phyloP scores from a whole-genome alignment of 2,797 vertebrate genomes.

The Carcharodon carcharias region DNA sequence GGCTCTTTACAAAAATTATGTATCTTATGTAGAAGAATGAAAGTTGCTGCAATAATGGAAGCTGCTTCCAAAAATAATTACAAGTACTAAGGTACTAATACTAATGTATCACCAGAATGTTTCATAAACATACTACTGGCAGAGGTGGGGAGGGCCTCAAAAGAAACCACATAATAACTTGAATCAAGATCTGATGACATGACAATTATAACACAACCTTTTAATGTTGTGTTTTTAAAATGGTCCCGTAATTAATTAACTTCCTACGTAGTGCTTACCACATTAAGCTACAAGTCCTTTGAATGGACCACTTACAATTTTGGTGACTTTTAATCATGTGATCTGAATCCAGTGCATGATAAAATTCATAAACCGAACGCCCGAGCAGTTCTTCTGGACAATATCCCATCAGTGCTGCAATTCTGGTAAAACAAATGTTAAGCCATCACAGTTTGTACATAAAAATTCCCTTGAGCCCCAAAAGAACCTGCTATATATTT shows the following conservation, averaged over 20 bases:
- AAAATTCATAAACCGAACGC: constrained; percentile 89
- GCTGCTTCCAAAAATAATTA: neutral
- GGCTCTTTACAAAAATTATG: neutral
- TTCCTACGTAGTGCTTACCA: neutral
- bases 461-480: neutral
- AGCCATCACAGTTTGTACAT: neutral
- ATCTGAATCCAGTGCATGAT: constrained; percentile 87
- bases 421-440: constrained; percentile 57
- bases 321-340: constrained; percentile 90
- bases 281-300: neutral
- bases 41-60: neutral
- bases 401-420: constrained; percentile 86
- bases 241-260: neutral
- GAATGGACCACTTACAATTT: constrained; percentile 70
- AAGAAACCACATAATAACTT: neutral
- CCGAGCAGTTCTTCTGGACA: constrained; percentile 86
- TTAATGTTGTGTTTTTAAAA: neutral
- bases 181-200: neutral
- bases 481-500: neutral
- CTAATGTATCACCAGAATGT: neutral
- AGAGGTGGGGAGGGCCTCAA: neutral
- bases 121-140: neutral
- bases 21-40: neutral
- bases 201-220: neutral
- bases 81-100: neutral